These are phyloP conservation scores for Rhogogaster chlorosoma DNA, from an alignment of 2,888 invertebrate species.

Conservation along the genomic window DNA sequence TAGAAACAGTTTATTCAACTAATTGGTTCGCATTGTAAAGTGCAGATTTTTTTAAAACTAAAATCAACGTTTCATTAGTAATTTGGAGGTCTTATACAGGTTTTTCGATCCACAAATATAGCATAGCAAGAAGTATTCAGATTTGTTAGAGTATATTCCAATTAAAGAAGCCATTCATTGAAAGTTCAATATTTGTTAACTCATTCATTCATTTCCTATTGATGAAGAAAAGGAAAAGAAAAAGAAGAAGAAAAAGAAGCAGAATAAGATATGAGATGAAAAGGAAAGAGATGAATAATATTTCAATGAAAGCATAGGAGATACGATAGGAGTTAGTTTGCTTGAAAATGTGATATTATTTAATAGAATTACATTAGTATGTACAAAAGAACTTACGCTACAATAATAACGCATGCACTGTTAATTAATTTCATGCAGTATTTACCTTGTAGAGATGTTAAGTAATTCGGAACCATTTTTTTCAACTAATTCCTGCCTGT, in stretches of 20 bases:
- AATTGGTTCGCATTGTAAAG: not conserved
- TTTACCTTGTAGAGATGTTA: constrained; percentile 69
- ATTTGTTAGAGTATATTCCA: too few relatives aligned
- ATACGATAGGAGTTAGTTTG: constrained; percentile 19
- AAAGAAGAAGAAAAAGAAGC: not conserved
- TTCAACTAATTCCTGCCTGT: constrained; percentile 84
- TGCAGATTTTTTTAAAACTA: not conserved
- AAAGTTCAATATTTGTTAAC: not conserved
- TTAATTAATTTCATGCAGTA: constrained; percentile 11
- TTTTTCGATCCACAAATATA: not conserved
- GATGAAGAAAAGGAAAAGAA: not conserved
- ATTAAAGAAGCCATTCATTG: too few relatives aligned
- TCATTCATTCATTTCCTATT: not conserved
- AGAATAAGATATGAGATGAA: not conserved
- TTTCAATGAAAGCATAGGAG: not conserved
- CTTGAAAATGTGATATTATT: not conserved
- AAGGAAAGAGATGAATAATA: not conserved
- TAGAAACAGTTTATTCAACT: not conserved
- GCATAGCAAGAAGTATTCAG: not conserved
- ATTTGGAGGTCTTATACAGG: not conserved
- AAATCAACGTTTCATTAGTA: not conserved
- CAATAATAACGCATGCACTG: constrained; percentile 44
- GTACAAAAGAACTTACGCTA: not conserved
- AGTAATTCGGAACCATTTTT: constrained; percentile 78
- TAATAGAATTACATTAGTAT: constrained; percentile 16